Conservation (phyloP, 2,888 invertebrate genomes). For the Dicranocentrus wangi region DNA sequence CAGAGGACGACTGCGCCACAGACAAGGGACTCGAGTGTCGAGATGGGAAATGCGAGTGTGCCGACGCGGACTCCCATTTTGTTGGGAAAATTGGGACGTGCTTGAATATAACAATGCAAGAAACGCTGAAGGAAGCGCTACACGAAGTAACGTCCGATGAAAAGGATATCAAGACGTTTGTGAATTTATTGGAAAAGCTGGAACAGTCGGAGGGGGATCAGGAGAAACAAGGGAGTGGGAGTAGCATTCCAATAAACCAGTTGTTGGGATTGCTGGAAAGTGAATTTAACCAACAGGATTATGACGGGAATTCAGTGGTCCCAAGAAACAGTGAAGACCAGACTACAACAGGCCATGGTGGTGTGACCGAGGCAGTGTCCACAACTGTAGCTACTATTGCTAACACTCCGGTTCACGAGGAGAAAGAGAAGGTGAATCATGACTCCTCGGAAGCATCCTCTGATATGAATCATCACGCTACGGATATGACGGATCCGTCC, state of each 20-base stretch:
- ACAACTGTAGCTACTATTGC: too few relatives aligned
- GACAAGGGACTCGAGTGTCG: slow-evolving; percentile 59
- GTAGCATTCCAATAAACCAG: slow-evolving; percentile 47
- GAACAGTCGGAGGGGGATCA: slow-evolving; percentile 15
- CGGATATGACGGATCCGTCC: too few relatives aligned
- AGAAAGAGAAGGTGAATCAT: too few relatives aligned
- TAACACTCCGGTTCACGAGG: too few relatives aligned
- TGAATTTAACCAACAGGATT: too few relatives aligned
- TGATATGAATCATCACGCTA: too few relatives aligned
- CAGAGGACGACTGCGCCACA: too few relatives aligned
- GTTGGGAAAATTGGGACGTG: slow-evolving; percentile 57
- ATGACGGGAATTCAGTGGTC: too few relatives aligned
- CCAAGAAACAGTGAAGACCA: too few relatives aligned
- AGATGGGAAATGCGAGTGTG: slow-evolving; percentile 35
- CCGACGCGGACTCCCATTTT: slow-evolving; percentile 27
- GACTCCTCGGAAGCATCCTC: too few relatives aligned
- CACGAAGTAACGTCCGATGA: slow-evolving; percentile 10
- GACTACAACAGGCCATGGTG: too few relatives aligned
- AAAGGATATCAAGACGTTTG: slow-evolving; percentile 49
- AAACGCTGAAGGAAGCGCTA: slow-evolving; percentile 45
- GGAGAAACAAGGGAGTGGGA: slow-evolving; percentile 28
- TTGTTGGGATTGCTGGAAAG: slow-evolving; percentile 25
- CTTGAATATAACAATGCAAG: slow-evolving; percentile 51
- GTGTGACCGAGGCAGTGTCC: too few relatives aligned
- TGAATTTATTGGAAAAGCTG: slow-evolving; percentile 34